Conservation (phyloP, 1,140 invertebrate species). For the Akabosia matsudoensis region DNA sequence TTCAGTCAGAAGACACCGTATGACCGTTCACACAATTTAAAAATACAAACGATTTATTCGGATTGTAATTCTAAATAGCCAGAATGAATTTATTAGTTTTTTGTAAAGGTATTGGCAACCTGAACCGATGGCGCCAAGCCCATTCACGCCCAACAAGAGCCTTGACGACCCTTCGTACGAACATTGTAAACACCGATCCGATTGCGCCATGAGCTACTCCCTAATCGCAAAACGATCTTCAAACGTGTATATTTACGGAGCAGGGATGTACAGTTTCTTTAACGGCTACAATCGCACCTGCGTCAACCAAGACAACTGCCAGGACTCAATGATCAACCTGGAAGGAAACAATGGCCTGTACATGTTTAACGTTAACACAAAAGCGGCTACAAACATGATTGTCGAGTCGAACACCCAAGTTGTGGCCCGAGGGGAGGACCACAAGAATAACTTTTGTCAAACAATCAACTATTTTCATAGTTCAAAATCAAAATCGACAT, state of each 20-base stretch:
- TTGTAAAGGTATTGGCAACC: slow-evolving; percentile 46
- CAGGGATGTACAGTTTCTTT: slow-evolving; percentile 45
- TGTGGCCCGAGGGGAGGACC: slow-evolving; percentile 26
- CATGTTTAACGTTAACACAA: slow-evolving; percentile 42
- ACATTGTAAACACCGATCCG: slow-evolving; percentile 28
- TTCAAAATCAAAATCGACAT: too few species aligned
- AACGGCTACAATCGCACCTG: slow-evolving; percentile 44
- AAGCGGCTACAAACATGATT: slow-evolving; percentile 40
- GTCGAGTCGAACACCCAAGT: slow-evolving; percentile 21
- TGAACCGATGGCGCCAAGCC: slow-evolving; percentile 36
- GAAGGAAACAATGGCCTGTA: slow-evolving; percentile 32
- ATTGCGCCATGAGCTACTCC: slow-evolving; percentile 35
- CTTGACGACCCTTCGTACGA: slow-evolving; percentile 37
- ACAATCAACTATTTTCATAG: too few species aligned
- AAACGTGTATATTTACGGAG: slow-evolving; percentile 43
- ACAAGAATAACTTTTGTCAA: slow-evolving; percentile 40
- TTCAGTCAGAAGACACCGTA: slow-evolving; percentile 34
- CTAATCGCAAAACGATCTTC: slow-evolving; percentile 1
- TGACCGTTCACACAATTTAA: too few species aligned
- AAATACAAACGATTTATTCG: not conserved
- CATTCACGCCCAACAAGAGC: slow-evolving; percentile 29
- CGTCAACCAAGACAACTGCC: slow-evolving; percentile 37
- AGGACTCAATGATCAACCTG: slow-evolving; percentile 37
- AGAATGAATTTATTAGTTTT: too few species aligned
- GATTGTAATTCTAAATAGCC: too few species aligned